Base-by-base conservation (phyloP, 2,113 vertebrate genomes). In the Brachionichthys hirsutus region DNA sequence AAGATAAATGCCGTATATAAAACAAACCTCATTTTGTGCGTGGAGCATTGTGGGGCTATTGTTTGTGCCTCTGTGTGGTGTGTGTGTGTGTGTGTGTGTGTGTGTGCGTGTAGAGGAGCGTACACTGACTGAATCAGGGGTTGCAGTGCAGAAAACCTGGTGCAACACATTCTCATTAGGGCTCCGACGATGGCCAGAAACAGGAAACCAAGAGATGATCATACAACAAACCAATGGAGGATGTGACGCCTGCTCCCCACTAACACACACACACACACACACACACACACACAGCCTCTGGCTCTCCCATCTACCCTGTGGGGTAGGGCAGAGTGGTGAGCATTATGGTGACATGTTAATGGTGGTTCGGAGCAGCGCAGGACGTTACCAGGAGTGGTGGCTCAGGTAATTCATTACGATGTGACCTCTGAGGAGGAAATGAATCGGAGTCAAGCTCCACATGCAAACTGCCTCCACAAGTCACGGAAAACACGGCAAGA, bases 311-410 rank as follows among this genome's bases (percentile, higher is more conserved):
- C 92, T 73, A 70, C 91, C 93, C 93, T 89, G 91, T 83, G 92
- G 94, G 92, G 92, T 91, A 92, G 93, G 92, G 94, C 91, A 88
- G 94, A 94, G 95, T 94, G 94, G 92, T 91, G 92, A 94, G 92
- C 90, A 88, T 93, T 92, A 95, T 94, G 94, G 94, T 95, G 95
- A 97, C 96, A 95, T 93, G 94, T 98, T 98, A 96, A 98, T 86
- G 92, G 93, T 81, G 91, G 51, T 70, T 73, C 89, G 87, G 78
- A 90, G 92, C 92, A 79, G 90, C 91, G 81, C 83, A 74, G 77
- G 71, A 64, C 80, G 63, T 82, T 74, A 83, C 72, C 85, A 77
- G 85, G 82, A 87, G 83, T 85, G 74, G 82, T 83, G 81, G 87
- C 81, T 94, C 92, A 94, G 92, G 24, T 86, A 92, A 92, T 82